Evolutionary conservation across 2,888 invertebrate species (phyloP), one percentile per base, ranked within the genome.

Genomic region (Nysson spinosus): DNA sequence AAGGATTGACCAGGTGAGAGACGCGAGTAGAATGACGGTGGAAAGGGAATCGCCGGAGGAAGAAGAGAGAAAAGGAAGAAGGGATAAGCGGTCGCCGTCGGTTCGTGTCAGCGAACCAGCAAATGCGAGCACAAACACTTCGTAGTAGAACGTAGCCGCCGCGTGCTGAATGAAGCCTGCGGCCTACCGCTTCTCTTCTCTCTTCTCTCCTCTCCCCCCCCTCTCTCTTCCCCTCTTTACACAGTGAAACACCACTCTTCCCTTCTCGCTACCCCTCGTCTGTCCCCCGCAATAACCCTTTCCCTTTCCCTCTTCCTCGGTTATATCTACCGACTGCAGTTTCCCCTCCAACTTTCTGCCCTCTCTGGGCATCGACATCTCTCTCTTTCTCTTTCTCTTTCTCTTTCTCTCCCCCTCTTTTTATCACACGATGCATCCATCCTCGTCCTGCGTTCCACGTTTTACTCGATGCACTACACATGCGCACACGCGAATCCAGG

Each of bases 201-300:
- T 54, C 24, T 39, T 54, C 26, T 54, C 28, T 32, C 28, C 17
- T 54, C 57, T 40, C 88, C 88, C 35, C 88, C 88, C 34, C 88
- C 88, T 77, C 88, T 88, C 78, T 89, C 88, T 76, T 88, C 88
- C 82, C 88, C 88, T 88, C 89, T 88, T 88, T 88, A 65, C 9
- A n/a, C n/a, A n/a, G n/a, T n/a, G n/a, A n/a, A n/a, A n/a, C 44
- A 6, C 24, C 46, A 6, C 26, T 34, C 24, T 32, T 14, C 19
- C 42, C 44, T 39, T 50, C 5, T 11, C 17, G n/a, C 43, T 3
- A 16, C 19, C 9, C 16, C 28, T 16, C n/a, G n/a, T n/a, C n/a
- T n/a, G n/a, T n/a, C n/a, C n/a, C n/a, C n/a, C n/a, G n/a, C n/a
- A n/a, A n/a, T n/a, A n/a, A n/a, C n/a, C n/a, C n/a, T n/a, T n/a